Conservation (phyloP, 2,797 vertebrate species). For the Sebastes kiyomatsui region DNA sequence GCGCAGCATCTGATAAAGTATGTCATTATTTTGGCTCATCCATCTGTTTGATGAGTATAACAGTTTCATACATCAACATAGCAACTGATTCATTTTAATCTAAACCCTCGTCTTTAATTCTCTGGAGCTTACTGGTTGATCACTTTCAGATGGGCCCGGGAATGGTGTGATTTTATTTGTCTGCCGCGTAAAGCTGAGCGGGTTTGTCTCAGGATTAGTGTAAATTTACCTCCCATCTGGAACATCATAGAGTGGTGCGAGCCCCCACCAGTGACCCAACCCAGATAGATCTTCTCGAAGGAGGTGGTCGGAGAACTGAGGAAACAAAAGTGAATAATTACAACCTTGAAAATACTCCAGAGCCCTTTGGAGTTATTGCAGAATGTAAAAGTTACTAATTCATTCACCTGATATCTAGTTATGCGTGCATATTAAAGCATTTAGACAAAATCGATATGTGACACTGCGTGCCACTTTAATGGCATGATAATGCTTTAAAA, state of each 20-base stretch:
- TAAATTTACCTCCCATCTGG: constrained; percentile 47
- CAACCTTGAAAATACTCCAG: constrained; percentile 16
- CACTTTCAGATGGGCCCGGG: constrained; percentile 54
- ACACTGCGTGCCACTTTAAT: neutral
- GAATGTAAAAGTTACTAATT: neutral
- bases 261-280: constrained; percentile 17
- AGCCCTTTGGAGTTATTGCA: neutral
- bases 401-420: neutral
- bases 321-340: constrained; percentile 2
- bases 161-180: neutral
- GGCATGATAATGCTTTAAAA: neutral
- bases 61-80: constrained; percentile 10
- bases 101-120: constrained; percentile 13
- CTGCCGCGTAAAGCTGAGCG: constrained; percentile 14
- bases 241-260: constrained; percentile 17
- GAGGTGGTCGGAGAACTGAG: neutral
- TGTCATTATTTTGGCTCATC: constrained; percentile 1
- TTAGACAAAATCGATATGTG: constrained; percentile 5
- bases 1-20: neutral
- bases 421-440: neutral
- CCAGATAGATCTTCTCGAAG: constrained; percentile 25
- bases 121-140: constrained; percentile 33
- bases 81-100: constrained; percentile 17
- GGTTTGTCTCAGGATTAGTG: constrained; percentile 54
- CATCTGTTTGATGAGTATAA: neutral